These are phyloP conservation scores for Uloborus diversus DNA, from an alignment of 1,140 invertebrate genomes.

Conservation along the genomic window DNA sequence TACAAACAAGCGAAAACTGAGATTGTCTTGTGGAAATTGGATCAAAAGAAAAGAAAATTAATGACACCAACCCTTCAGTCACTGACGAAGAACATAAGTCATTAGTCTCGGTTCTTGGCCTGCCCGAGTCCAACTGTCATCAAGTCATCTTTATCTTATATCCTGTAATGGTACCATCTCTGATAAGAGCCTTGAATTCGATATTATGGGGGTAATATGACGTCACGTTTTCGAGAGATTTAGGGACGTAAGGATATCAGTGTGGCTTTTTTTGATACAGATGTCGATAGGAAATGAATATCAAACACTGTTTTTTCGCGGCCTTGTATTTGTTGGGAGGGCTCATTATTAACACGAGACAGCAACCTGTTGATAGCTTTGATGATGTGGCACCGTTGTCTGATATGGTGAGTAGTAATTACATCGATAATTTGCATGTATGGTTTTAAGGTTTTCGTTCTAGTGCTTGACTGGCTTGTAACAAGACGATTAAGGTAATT, in stretches of 20 bases:
- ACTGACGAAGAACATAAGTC: too few relatives aligned
- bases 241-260: neutral
- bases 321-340: neutral
- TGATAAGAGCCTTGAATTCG: slow-evolving; percentile 50
- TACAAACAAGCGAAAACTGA: too few relatives aligned
- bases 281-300: neutral
- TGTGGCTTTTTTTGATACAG: neutral
- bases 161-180: slow-evolving; percentile 10
- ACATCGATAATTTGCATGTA: neutral
- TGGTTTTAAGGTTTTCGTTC: neutral
- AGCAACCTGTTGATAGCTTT: slow-evolving; percentile 19
- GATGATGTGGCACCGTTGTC: slow-evolving; percentile 20
- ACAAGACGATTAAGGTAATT: neutral
- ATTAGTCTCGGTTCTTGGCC: too few relatives aligned
- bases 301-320: neutral
- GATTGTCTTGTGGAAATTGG: too few relatives aligned
- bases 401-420: slow-evolving; percentile 36
- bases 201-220: slow-evolving; percentile 38
- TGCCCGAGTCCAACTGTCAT: too few relatives aligned
- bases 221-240: slow-evolving; percentile 24
- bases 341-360: neutral
- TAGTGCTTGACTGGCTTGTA: too few relatives aligned
- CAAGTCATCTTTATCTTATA: slow-evolving; percentile 26
- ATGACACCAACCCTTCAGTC: too few relatives aligned
- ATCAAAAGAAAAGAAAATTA: too few relatives aligned